These are phyloP conservation scores for Balearica regulorum DNA, from an alignment of 2,797 vertebrate genomes.

Conservation along the genomic window DNA sequence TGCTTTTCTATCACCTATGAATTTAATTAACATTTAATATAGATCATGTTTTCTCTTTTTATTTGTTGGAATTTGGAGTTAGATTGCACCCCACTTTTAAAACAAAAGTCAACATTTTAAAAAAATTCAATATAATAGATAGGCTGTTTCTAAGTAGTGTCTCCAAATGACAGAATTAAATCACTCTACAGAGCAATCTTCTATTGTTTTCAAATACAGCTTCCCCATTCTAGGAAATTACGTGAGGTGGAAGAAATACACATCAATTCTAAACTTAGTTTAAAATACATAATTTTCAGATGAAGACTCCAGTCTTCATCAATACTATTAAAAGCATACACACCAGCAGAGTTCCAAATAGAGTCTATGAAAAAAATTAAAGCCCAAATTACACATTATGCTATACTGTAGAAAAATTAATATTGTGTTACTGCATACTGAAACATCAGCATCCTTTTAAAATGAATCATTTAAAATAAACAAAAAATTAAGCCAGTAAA, in stretches of 20 bases:
- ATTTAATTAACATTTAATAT: background rate
- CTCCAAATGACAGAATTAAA: background rate
- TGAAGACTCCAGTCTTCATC: background rate
- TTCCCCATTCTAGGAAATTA: background rate
- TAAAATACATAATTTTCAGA: background rate
- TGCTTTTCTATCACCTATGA: background rate
- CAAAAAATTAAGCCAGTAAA: background rate
- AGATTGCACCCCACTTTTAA: background rate
- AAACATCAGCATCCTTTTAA: background rate
- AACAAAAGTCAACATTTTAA: background rate
- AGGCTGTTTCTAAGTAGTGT: background rate
- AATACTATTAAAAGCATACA: background rate
- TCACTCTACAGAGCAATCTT: background rate
- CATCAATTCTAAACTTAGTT: background rate
- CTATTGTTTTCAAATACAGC: background rate
- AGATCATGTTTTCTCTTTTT: background rate
- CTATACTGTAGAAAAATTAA: background rate
- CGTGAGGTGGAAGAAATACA: background rate
- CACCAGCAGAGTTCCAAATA: background rate
- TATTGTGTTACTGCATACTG: background rate
- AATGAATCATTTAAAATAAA: background rate
- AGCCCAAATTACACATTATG: background rate
- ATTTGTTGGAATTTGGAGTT: background rate
- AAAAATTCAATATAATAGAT: background rate
- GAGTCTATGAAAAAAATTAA: background rate